Evolutionary conservation across 1,140 invertebrate species (phyloP), one percentile per base, ranked within the genome.

Genomic region (Thereuonema tuberculata): DNA sequence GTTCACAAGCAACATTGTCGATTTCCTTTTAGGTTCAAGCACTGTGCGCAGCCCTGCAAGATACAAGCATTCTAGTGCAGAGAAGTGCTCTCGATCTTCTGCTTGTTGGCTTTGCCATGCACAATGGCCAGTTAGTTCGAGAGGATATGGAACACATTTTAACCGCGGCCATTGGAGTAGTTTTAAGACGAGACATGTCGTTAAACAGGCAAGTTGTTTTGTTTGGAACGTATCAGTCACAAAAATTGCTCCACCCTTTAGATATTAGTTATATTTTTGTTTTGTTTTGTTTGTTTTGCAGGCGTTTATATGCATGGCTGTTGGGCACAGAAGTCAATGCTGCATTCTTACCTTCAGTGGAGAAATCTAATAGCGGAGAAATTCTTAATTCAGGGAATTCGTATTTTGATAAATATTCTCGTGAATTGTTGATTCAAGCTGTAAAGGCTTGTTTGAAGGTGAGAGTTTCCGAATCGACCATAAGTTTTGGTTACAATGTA

Each of bases 121-220:
- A 93, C 68, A 86, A 84, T 59, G 83, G 80, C 62, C 85, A 89
- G 69, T 75, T 93, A 24, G 77, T 80, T 1, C 78, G 82, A 64
- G 74, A 80, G 3, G 87, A 93, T 71, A 82, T 89, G 77, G 80
- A 87, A 9, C 77, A 81, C 55, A 73, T 96, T 55, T 80, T 92
- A 1, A 87, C 84, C 25, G 82, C 89, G 59, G 85, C 86, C 27
- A 72, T 95, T 56, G 81, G 83, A 31, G 89, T 93, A 1, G 84
- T 96, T 61, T 74, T 96, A 14, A 73, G 92, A 49, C 77, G 93
- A 63, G 93, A 96, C 70, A 92, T 93, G 85, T 93, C 89, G 49
- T 77, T 96, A 17, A 96, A 95, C 72, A 80, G 84, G 80, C 82
- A 74, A 64, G 59, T 67, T 12, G 65, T 59, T 61, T 66, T 67